Percentiles rank a stretch among this genome's conserved stretches.
phyloP scores from a whole-genome alignment of 2,113 vertebrate genomes.

The Paramormyrops kingsleyae region DNA sequence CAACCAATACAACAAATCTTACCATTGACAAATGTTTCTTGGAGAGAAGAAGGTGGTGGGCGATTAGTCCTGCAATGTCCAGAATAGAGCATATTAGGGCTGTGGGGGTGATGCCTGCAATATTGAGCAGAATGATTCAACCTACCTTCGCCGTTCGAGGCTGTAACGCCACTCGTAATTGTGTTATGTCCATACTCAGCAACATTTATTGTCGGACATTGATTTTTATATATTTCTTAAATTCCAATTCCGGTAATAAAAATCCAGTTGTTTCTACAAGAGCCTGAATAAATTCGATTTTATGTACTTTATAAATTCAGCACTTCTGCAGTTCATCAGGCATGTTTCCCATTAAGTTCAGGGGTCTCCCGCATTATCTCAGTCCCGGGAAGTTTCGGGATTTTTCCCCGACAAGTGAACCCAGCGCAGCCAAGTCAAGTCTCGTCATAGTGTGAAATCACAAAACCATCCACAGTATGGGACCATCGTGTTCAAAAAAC shows the following conservation, averaged over 20 bases:
- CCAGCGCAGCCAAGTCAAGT: background rate
- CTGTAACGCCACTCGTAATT: slow-evolving; percentile 12
- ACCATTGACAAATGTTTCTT: background rate
- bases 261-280: background rate
- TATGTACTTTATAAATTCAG: slow-evolving; percentile 8
- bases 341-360: background rate
- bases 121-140: slow-evolving; percentile 27
- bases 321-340: background rate
- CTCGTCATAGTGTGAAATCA: background rate
- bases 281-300: background rate
- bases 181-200: slow-evolving; percentile 16
- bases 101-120: background rate
- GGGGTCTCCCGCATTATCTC: background rate
- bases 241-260: slow-evolving; percentile 12
- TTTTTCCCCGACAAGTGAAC: background rate
- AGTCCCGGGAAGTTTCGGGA: background rate
- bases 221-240: slow-evolving; percentile 19
- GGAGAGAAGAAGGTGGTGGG: background rate
- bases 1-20: background rate
- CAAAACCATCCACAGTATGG: background rate
- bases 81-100: background rate
- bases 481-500: background rate
- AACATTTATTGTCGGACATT: slow-evolving; percentile 22
- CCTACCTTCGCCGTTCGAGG: background rate
- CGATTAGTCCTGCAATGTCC: background rate